Percentiles rank a stretch among this genome's conserved stretches.
Conservation (phyloP, 2,797 vertebrate genomes). For the Rousettus madagascariensis region DNA sequence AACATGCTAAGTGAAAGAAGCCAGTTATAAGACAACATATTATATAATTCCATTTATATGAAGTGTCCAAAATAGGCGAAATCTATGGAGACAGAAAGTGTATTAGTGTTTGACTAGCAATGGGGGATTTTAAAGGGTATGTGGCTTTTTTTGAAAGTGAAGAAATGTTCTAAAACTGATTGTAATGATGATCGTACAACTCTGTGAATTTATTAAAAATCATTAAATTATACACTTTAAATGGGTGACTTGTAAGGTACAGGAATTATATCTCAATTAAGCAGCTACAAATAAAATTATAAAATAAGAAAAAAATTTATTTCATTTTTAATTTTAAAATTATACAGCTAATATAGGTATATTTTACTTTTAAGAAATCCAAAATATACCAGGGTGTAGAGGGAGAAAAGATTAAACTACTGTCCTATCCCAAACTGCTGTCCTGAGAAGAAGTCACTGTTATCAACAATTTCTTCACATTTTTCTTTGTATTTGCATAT, state of each 20-base stretch:
- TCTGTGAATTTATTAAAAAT: not conserved
- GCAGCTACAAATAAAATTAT: not conserved
- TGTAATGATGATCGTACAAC: not conserved
- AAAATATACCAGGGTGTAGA: not conserved
- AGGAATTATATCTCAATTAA: not conserved
- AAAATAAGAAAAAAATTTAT: not conserved
- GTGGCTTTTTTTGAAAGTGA: not conserved
- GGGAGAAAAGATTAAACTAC: not conserved
- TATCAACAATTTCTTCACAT: not conserved
- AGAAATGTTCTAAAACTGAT: not conserved
- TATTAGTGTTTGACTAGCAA: not conserved
- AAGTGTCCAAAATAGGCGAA: not conserved
- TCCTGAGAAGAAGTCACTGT: not conserved
- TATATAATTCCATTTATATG: not conserved
- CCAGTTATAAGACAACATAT: not conserved
- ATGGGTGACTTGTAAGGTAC: not conserved
- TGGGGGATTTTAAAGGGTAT: not conserved
- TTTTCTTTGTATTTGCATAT: not conserved
- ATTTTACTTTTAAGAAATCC: slow-evolving; percentile 4
- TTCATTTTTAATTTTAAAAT: slow-evolving; percentile 34
- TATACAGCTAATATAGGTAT: not conserved
- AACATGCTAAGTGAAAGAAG: not conserved
- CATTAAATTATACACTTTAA: not conserved
- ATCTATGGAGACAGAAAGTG: not conserved
- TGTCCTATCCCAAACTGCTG: not conserved